Base-by-base conservation (phyloP, 92 coral and sea anemone species). In the Hydrozoanthus gracilis region DNA sequence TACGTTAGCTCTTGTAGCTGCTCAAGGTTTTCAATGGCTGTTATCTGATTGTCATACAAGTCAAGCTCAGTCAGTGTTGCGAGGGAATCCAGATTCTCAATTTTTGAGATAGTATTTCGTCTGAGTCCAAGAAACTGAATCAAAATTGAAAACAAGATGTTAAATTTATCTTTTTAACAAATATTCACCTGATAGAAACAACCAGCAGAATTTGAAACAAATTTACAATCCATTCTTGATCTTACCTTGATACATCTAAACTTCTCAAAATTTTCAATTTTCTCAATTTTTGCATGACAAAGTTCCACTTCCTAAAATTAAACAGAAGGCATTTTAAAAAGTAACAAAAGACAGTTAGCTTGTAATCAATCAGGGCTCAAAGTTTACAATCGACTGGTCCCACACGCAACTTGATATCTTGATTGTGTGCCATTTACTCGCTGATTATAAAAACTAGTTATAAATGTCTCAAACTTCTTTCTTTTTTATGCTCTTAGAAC, bases 31-130 rank as follows among this genome's bases (percentile, higher is more conserved):
- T 95, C 99, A 55, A 97, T 88, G 82, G 88, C 89, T 4, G 91
- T 61, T 67, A 97, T 90, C 79, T 95, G 93, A 74, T 97, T 97
- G 73, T 97, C 99, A 92, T 97, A 95, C 6, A 97, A 67, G 86
- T 97, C 99, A 79, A 97, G 95, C 48, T 97, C 99, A 52, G 90
- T 90, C 79, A 97, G 86, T 4, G 95, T 90, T 46, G 94, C 87
- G 35, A 97, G 83, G 1, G 93, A 84, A 11, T 87, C 92, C n/a
- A 97, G 94, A 48, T 94, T 94, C 88, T 97, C 99, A 13, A 97
- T 88, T 87, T 90, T 95, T 15, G 86, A 86, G 71, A 97, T 91
- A 15, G 79, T 79, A 73, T 97, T 97, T 66, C 99, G 83, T 71
- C 99, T 78, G 16, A 97, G 82, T 68, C 94, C 95, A 16, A 97